phyloP scores from a whole-genome alignment of 1,140 invertebrate genomes.

The Macrosteles quadrilineatus region DNA sequence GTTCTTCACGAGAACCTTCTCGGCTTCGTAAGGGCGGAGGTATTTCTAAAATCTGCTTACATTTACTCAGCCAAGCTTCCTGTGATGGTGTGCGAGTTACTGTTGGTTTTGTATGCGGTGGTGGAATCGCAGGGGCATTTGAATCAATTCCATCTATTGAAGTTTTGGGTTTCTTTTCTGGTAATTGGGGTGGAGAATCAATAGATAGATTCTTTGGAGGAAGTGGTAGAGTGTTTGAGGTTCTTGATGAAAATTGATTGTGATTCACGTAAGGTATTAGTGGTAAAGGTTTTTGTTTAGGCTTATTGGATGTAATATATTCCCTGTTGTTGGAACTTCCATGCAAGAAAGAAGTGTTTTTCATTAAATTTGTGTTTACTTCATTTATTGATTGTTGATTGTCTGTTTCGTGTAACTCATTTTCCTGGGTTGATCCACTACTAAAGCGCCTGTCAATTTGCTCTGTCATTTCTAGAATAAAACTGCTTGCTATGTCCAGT shows the following conservation, averaged over 20 bases:
- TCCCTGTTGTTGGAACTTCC: not conserved
- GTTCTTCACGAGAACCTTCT: too few species aligned
- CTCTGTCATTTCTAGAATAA: constrained; percentile 23
- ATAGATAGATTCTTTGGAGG: not conserved
- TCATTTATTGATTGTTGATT: not conserved
- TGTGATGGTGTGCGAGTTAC: not conserved
- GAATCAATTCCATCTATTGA: not conserved
- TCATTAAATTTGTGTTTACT: not conserved
- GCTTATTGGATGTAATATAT: too few species aligned
- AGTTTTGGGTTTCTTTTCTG: not conserved
- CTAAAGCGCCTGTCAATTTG: constrained; percentile 18
- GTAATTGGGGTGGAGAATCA: constrained; percentile 6
- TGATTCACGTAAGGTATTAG: too few species aligned
- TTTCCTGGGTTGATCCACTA: not conserved
- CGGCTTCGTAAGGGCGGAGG: not conserved
- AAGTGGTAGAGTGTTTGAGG: not conserved
- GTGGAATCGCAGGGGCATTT: not conserved
- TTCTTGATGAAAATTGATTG: not conserved
- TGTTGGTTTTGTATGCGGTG: constrained; percentile 7
- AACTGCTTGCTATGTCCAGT: constrained; percentile 3
- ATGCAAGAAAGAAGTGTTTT: constrained; percentile 14
- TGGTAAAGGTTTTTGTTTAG: too few species aligned
- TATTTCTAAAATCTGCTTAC: not conserved
- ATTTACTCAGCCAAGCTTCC: not conserved
- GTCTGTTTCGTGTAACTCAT: not conserved